Percentiles rank a stretch among this genome's conserved stretches.
phyloP scores from a whole-genome alignment of 1,140 invertebrate genomes.

The Camponotus pennsylvanicus region DNA sequence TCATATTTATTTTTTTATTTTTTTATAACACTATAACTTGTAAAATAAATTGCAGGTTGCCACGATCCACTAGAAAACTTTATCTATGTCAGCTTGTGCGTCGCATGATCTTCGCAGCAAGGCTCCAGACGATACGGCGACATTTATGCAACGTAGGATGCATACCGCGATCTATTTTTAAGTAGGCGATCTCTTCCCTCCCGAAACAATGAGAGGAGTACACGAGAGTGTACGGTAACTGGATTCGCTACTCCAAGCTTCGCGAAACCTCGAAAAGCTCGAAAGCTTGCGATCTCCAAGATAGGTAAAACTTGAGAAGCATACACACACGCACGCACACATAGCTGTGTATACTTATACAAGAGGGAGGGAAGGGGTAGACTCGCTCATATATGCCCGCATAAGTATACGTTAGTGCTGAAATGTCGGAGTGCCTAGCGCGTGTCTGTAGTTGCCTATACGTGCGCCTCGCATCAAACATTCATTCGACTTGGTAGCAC shows the following conservation, averaged over 20 bases:
- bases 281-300: slow-evolving; percentile 58
- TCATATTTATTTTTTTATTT: too few species aligned
- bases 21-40: too few species aligned
- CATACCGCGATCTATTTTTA: slow-evolving; percentile 21
- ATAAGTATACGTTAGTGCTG: slow-evolving; percentile 43
- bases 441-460: slow-evolving; percentile 65
- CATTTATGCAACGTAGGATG: background rate
- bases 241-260: slow-evolving; percentile 33
- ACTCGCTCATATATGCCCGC: slow-evolving; percentile 3
- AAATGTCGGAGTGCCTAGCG: slow-evolving; percentile 32
- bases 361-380: background rate
- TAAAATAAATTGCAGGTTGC: background rate
- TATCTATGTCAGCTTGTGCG: background rate
- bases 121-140: background rate
- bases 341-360: background rate
- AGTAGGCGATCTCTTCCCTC: background rate
- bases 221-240: slow-evolving; percentile 39
- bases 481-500: slow-evolving; percentile 69
- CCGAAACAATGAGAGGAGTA: slow-evolving; percentile 27
- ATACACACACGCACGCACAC: background rate
- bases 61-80: background rate
- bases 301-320: slow-evolving; percentile 46
- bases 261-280: slow-evolving; percentile 66
- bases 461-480: slow-evolving; percentile 74
- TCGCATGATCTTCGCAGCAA: background rate